Base-by-base conservation (phyloP, 2,113 vertebrate genomes). In the Tapirus terrestris region DNA sequence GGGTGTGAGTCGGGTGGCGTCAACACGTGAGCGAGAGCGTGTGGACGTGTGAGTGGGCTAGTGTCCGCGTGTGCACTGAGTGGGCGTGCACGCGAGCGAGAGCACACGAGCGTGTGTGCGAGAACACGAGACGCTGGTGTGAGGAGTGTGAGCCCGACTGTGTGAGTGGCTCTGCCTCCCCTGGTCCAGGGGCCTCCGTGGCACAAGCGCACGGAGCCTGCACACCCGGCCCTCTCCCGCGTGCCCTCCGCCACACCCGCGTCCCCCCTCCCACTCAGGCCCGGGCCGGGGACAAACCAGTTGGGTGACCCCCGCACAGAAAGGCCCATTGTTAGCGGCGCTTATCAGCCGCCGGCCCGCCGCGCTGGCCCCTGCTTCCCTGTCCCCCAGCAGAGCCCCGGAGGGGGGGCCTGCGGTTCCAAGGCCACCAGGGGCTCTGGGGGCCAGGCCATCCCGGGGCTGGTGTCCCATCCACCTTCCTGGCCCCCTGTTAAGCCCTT, bases 241-340 rank as follows among this genome's bases (percentile, higher is more conserved):
- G 1, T 11, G 61, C 58, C 77, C 68, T 16, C 85, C 1, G 9
- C 80, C 85, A 56, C 82, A 51, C 88, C 87, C 18, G 4, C 13
- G 2, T 39, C 76, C 87, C 43, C 43, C n/a, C 81, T 70, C 56
- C 43, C 5, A 17, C 39, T n/a, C 61, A 6, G 33, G 81, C 18
- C 75, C 1, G 10, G 75, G 95, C 96, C 97, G 94, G 70, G 80
- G 80, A 91, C 91, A 98, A 97, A 98, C 97, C 95, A 97, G 98
- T 95, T 12, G 31, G 96, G 97, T 95, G 97, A 94, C 95, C 97
- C 97, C 97, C 48, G 0, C 7, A 94, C 95, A 96, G 94, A 98
- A 90, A 90, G 95, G 72, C 84, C 77, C 94, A 89, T 97, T 98
- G 98, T 98, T 93, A 70, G 13, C 39, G 1, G n/a, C 0, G 73